These are phyloP conservation scores for Cantharis nigra DNA, from an alignment of 2,888 invertebrate genomes.

Conservation along the genomic window DNA sequence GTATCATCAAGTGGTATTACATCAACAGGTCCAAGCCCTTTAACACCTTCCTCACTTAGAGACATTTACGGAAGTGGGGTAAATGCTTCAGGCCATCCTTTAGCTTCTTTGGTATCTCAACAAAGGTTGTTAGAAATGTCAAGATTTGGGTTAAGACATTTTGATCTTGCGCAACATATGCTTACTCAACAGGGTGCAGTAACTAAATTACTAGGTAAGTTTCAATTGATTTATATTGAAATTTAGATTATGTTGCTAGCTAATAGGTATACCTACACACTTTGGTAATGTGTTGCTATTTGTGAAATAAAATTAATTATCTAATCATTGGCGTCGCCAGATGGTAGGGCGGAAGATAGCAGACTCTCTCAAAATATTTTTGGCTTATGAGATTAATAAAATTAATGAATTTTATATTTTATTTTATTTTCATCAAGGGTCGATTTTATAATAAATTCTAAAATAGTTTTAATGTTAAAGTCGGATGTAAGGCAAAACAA, in stretches of 20 bases:
- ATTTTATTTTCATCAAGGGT: too few species aligned
- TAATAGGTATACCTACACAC: too few species aligned
- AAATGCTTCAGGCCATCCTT: constrained; percentile 62
- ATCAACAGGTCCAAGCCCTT: constrained; percentile 42
- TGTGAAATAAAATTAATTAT: too few species aligned
- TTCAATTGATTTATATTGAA: background rate
- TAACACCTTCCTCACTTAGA: constrained; percentile 54
- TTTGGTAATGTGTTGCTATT: too few species aligned
- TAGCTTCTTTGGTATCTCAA: constrained; percentile 75
- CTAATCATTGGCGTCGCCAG: too few species aligned
- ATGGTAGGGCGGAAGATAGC: too few species aligned
- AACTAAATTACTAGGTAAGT: constrained; percentile 86
- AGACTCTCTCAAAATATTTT: too few species aligned
- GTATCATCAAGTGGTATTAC: constrained; percentile 49
- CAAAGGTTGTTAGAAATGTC: constrained; percentile 82
- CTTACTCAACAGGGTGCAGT: constrained; percentile 90
- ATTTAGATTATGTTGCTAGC: background rate
- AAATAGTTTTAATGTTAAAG: too few species aligned
- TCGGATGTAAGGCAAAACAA: too few species aligned
- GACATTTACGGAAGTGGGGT: constrained; percentile 54
- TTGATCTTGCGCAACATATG: constrained; percentile 89
- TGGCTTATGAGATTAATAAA: too few species aligned
- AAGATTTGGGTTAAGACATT: constrained; percentile 80
- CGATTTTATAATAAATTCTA: too few species aligned
- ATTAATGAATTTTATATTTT: too few species aligned